phyloP scores from a whole-genome alignment of 2,113 vertebrate species.

The Chelonoidis abingdonii region DNA sequence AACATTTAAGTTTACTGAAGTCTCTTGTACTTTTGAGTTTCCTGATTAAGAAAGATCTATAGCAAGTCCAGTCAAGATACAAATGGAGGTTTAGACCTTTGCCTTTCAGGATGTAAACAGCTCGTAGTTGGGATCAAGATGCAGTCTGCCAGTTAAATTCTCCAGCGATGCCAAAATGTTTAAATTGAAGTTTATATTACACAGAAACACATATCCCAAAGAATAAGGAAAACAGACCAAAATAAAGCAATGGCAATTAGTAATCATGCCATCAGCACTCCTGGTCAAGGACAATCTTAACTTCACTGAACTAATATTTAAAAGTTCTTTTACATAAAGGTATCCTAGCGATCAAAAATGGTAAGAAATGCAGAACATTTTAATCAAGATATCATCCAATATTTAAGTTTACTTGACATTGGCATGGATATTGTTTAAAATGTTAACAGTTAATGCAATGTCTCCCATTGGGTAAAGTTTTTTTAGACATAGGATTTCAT shows the following conservation, averaged over 20 bases:
- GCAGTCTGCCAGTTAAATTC: not conserved
- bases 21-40: not conserved
- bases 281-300: not conserved
- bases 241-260: not conserved
- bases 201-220: not conserved
- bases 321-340: not conserved
- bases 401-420: not conserved
- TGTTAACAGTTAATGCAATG: not conserved
- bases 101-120: not conserved
- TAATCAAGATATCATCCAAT: not conserved
- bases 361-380: not conserved
- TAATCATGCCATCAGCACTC: not conserved
- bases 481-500: not conserved
- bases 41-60: not conserved
- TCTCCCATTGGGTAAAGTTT: not conserved
- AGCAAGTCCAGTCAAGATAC: not conserved
- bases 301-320: not conserved
- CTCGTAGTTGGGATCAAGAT: not conserved
- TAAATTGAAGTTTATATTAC: not conserved
- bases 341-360: not conserved
- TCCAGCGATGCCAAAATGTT: not conserved
- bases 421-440: not conserved
- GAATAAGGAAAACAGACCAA: not conserved
- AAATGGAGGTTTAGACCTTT: not conserved
- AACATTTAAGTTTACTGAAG: not conserved